phyloP scores from a whole-genome alignment of 2,888 invertebrate genomes.

The Tricholauxania praeusta region DNA sequence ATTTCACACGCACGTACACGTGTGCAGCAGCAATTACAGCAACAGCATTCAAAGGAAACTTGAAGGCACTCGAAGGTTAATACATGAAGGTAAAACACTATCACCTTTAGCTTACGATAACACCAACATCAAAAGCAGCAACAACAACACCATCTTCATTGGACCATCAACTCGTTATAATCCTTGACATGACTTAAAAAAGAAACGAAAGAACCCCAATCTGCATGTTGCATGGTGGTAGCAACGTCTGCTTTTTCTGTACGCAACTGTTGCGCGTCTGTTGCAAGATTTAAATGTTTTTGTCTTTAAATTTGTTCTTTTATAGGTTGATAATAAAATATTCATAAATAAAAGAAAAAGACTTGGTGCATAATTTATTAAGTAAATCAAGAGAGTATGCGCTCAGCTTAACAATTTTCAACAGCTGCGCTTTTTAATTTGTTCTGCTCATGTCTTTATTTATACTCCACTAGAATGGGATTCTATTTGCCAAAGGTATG shows the following conservation, averaged over 20 bases:
- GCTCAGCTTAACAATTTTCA: background rate
- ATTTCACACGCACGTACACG: background rate
- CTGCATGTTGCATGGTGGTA: background rate
- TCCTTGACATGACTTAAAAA: constrained; percentile 11
- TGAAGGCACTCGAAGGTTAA: no score
- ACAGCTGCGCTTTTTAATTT: constrained; percentile 1
- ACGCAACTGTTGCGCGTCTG: background rate
- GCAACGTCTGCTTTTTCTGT: background rate
- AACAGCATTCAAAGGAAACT: no score
- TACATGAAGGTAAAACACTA: background rate
- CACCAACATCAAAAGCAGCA: constrained; percentile 4
- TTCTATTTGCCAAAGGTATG: no score
- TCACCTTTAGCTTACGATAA: background rate
- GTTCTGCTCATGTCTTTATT: background rate
- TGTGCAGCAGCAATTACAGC: no score
- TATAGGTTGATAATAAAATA: no score
- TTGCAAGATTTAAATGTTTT: no score
- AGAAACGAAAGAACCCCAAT: background rate
- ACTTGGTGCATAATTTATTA: no score
- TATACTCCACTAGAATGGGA: no score
- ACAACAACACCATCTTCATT: background rate
- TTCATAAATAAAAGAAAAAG: no score
- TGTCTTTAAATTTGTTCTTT: no score
- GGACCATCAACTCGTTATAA: background rate
- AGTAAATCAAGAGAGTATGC: no score